Evolutionary conservation across 2,113 vertebrate species (phyloP).

Genomic region (Rhynchomys soricoides): DNA sequence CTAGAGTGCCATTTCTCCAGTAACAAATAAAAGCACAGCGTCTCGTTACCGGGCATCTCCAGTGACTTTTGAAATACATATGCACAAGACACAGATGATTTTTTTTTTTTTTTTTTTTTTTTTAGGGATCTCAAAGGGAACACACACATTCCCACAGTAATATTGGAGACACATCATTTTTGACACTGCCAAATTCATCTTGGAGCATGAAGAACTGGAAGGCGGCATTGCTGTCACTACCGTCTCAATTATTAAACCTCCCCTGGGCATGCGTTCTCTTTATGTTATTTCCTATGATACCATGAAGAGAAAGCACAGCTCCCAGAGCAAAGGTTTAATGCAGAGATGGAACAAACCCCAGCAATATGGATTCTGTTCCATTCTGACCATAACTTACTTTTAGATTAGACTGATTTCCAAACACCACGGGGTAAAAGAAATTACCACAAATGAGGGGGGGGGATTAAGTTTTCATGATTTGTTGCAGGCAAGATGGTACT

Average conservation of each 20-base stretch:
- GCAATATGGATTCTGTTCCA: constrained; percentile 9
- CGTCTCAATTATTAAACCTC: constrained; percentile 51
- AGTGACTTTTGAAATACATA: constrained; percentile 53
- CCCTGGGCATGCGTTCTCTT: constrained; percentile 38
- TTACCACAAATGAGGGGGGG: not conserved
- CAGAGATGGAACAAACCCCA: not conserved
- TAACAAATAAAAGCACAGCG: constrained; percentile 57
- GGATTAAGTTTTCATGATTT: not conserved
- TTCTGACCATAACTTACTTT: constrained; percentile 51
- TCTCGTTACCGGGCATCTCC: constrained; percentile 4
- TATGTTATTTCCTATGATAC: constrained; percentile 44
- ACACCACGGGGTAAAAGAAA: constrained; percentile 26
- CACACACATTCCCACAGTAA: constrained; percentile 57
- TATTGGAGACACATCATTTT: constrained; percentile 60
- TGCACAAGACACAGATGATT: not conserved
- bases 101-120: constrained; percentile 63
- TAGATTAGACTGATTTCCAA: constrained; percentile 44
- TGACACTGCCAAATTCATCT: constrained; percentile 70
- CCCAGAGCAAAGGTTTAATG: constrained; percentile 58
- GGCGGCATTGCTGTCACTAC: not conserved
- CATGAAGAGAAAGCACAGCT: constrained; percentile 10
- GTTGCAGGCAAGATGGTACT: not conserved
- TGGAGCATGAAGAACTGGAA: not conserved
- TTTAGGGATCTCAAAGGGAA: constrained; percentile 51
- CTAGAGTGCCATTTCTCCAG: constrained; percentile 8